phyloP scores from a whole-genome alignment of 2,113 vertebrate species.

The Lasiurus cinereus region DNA sequence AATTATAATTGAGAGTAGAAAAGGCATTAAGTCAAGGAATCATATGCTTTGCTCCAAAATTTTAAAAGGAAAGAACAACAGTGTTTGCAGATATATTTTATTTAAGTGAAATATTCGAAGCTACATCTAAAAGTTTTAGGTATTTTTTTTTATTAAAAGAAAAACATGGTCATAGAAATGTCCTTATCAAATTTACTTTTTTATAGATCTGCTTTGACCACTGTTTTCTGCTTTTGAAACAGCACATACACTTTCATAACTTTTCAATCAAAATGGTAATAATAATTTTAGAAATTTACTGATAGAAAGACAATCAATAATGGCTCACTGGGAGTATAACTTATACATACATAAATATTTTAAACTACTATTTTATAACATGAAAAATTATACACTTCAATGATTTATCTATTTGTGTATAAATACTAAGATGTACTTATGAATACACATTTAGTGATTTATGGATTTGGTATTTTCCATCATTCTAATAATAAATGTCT shows the following conservation, averaged over 20 bases:
- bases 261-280: slow-evolving; percentile 14
- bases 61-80: not conserved
- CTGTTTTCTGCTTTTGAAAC: slow-evolving; percentile 5
- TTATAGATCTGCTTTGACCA: not conserved
- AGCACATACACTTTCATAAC: not conserved
- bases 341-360: slow-evolving; percentile 42
- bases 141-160: slow-evolving; percentile 1
- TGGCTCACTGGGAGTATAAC: not conserved
- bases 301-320: not conserved
- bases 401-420: not conserved
- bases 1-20: slow-evolving; percentile 9
- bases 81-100: not conserved
- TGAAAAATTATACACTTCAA: slow-evolving; percentile 7
- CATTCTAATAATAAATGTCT: slow-evolving; percentile 15
- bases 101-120: slow-evolving; percentile 33
- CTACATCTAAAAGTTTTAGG: not conserved
- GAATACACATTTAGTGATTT: slow-evolving; percentile 13
- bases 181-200: slow-evolving; percentile 27
- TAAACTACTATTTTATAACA: not conserved
- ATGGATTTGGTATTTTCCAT: not conserved
- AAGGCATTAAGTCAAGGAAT: not conserved
- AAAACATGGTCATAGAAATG: not conserved
- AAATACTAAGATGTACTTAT: slow-evolving; percentile 37
- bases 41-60: not conserved
- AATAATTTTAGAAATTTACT: slow-evolving; percentile 30